Evolutionary conservation across 2,797 vertebrate genomes (phyloP).

Genomic region (Arrhamphus sclerolepis): DNA sequence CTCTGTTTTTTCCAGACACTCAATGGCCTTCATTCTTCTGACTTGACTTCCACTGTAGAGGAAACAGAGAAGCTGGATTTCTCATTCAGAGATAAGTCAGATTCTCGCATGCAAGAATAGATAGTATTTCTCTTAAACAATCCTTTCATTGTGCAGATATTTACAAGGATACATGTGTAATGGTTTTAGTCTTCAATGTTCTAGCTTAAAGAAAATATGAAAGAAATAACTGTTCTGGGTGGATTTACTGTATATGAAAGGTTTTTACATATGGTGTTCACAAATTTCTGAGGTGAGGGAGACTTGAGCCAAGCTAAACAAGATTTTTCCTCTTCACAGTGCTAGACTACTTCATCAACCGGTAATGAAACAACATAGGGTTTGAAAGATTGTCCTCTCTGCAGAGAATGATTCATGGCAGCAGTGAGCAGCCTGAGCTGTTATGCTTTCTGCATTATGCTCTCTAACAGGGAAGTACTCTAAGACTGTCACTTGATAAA

Average conservation of each 20-base stretch:
- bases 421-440: conserved; percentile 48
- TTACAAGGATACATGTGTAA: conserved; percentile 55
- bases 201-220: conserved; percentile 49
- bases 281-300: conserved; percentile 61
- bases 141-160: conserved; percentile 56
- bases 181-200: conserved; percentile 55
- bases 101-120: conserved; percentile 52
- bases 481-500: conserved; percentile 57
- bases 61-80: conserved; percentile 58
- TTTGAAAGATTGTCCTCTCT: conserved; percentile 58
- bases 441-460: conserved; percentile 64
- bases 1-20: conserved; percentile 57
- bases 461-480: conserved; percentile 46
- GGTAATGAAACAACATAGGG: conserved; percentile 72
- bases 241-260: conserved; percentile 67
- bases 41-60: conserved; percentile 52
- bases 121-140: conserved; percentile 35
- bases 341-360: conserved; percentile 76
- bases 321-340: conserved; percentile 60
- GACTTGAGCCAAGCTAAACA: conserved; percentile 75
- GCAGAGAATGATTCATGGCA: conserved; percentile 61
- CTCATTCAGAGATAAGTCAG: conserved; percentile 65
- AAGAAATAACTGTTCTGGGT: conserved; percentile 65
- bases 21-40: conserved; percentile 55
- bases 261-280: conserved; percentile 69